phyloP scores from a whole-genome alignment of 2,888 invertebrate species.

The Acanthosepion lycidas region DNA sequence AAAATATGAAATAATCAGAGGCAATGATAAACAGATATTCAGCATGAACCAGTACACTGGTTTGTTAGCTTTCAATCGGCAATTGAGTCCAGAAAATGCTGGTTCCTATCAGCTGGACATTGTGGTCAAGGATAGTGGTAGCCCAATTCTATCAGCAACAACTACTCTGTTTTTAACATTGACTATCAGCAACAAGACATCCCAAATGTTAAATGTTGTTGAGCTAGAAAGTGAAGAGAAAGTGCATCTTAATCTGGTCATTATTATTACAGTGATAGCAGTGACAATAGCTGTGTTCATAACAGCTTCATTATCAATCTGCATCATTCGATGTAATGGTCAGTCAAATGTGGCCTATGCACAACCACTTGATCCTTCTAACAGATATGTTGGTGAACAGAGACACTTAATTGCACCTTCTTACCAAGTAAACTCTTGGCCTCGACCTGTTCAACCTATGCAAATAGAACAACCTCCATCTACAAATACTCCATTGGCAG shows the following conservation, averaged over 20 bases:
- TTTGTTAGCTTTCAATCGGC: neutral
- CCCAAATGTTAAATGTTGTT: neutral
- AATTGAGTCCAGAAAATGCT: neutral
- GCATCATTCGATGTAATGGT: constrained; percentile 11
- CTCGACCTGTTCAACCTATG: neutral
- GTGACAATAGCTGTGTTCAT: neutral
- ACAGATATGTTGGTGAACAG: neutral
- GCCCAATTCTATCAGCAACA: constrained; percentile 33
- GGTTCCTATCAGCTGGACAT: constrained; percentile 10
- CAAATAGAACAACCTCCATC: neutral
- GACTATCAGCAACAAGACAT: neutral
- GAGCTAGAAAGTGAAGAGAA: neutral
- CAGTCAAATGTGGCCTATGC: neutral
- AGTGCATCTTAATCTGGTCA: neutral
- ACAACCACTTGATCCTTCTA: neutral
- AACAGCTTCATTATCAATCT: neutral
- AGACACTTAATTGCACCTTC: neutral
- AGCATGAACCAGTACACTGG: constrained; percentile 13
- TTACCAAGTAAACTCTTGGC: neutral
- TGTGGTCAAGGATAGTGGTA: neutral
- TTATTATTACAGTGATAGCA: constrained; percentile 33
- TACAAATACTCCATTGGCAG: neutral
- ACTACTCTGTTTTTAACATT: neutral
- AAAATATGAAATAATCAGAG: constrained; percentile 12
- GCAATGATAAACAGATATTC: neutral